phyloP scores from a whole-genome alignment of 1,140 invertebrate genomes.

The Zaprionus inermis region DNA sequence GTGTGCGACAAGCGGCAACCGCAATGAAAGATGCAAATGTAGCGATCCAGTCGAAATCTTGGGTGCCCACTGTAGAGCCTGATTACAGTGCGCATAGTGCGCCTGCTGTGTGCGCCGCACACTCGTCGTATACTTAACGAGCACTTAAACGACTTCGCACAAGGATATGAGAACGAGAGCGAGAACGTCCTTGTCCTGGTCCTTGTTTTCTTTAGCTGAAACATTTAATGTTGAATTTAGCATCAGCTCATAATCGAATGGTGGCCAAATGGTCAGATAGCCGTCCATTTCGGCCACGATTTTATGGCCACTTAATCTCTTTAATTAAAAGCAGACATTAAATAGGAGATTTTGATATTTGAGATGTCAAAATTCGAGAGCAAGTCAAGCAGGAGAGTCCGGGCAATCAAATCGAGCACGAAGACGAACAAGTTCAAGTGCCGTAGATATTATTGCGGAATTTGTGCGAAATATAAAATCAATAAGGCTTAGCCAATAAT shows the following conservation, averaged over 20 bases:
- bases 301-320: slow-evolving; percentile 65
- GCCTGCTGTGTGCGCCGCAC: not conserved
- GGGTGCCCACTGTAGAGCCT: slow-evolving; percentile 17
- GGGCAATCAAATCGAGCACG: slow-evolving; percentile 22
- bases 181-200: too few species aligned
- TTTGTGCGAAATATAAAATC: slow-evolving; percentile 26
- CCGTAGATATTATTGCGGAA: not conserved
- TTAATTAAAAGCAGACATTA: slow-evolving; percentile 70
- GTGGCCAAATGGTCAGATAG: slow-evolving; percentile 6
- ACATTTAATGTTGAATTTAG: slow-evolving; percentile 66
- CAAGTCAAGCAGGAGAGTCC: not conserved
- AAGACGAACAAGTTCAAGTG: not conserved
- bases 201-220: not conserved
- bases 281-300: not conserved
- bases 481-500: slow-evolving; percentile 22
- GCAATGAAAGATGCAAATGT: slow-evolving; percentile 44
- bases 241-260: slow-evolving; percentile 66
- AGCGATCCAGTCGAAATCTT: slow-evolving; percentile 15
- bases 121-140: slow-evolving; percentile 62
- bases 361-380: slow-evolving; percentile 37
- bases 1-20: slow-evolving; percentile 4
- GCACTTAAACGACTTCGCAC: slow-evolving; percentile 61
- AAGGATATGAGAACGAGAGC: slow-evolving; percentile 3
- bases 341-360: slow-evolving; percentile 58
- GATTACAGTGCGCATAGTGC: slow-evolving; percentile 54